Evolutionary conservation across 2,797 vertebrate species (phyloP), one percentile per base, ranked within the genome.

Genomic region (Danio jaintianensis): DNA sequence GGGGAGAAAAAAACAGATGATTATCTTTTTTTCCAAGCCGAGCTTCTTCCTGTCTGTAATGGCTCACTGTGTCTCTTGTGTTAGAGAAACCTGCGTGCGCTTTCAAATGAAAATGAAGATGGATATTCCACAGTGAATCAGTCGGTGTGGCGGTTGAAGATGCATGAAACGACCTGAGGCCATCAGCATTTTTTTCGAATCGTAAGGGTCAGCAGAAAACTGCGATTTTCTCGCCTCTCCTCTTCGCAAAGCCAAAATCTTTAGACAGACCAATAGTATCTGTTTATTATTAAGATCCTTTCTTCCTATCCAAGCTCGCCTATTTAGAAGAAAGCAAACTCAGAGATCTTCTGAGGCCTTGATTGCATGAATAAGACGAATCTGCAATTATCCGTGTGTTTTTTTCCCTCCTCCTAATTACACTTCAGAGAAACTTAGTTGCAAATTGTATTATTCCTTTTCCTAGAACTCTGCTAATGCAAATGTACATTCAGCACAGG

Each of bases 141-240:
- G 89, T 92, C 91, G 91, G 91, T 90, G 89, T 90, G 90, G 91
- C 88, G 80, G 86, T 89, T 91, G 87, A 91, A 92, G 91, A 91
- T 89, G 87, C 83, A 90, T 89, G 87, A 92, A 92, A 91, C 86
- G 82, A 90, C 87, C 81, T 20, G 13, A 74, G 66, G 68, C 79
- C 80, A 88, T 88, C 89, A 89, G 88, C 85, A 88, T 71, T 88
- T 90, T n/a, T 29, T 87, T 82, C 43, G 85, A 89, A 90, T 81
- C 58, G 78, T 77, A 62, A 71, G 81, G 89, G 91, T 93, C 93
- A 93, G 92, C 92, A 92, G 79, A 92, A 91, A 88, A 80, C 48
- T 22, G 45, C n/a, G 68, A 36, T 78, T 84, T 81, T 84, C 82
- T 85, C 74, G 74, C 36, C 69, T 84, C 50, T 76, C 83, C 85